Conservation (phyloP, 2,113 vertebrate genomes). For the Cacatua alba region DNA sequence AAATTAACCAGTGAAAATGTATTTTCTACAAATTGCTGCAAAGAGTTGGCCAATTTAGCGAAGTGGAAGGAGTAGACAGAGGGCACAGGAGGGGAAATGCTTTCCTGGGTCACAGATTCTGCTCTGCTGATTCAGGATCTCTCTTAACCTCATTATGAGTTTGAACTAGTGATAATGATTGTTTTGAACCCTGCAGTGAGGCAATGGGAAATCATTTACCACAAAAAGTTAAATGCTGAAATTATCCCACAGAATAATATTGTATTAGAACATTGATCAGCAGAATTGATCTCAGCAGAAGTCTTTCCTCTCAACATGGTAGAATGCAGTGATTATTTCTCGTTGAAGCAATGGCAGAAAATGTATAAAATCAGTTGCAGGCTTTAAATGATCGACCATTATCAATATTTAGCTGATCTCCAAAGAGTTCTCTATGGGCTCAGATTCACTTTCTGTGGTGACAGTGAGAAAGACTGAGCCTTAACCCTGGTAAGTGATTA, state of each 20-base stretch:
- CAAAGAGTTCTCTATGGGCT: background rate
- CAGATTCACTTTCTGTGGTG: background rate
- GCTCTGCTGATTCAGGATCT: slow-evolving; percentile 75
- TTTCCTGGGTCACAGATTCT: slow-evolving; percentile 59
- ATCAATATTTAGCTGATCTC: background rate
- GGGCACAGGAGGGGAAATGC: slow-evolving; percentile 1
- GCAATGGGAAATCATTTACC: slow-evolving; percentile 52
- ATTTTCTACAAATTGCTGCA: slow-evolving; percentile 61
- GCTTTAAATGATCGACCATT: slow-evolving; percentile 14
- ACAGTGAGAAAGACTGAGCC: background rate
- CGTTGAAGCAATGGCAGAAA: background rate
- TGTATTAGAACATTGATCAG: slow-evolving; percentile 28
- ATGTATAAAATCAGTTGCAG: background rate
- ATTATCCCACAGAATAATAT: slow-evolving; percentile 27
- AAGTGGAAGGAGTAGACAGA: background rate
- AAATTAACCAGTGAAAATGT: slow-evolving; percentile 64
- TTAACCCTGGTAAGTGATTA: background rate
- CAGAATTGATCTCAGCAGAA: slow-evolving; percentile 15
- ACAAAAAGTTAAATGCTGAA: slow-evolving; percentile 23
- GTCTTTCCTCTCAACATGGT: background rate
- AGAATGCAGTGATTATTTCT: background rate
- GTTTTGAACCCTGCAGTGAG: slow-evolving; percentile 33
- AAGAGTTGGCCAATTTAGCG: slow-evolving; percentile 52
- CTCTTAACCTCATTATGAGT: slow-evolving; percentile 68
- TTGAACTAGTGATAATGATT: slow-evolving; percentile 55